These are phyloP conservation scores for Sisor rabdophorus DNA, from an alignment of 2,113 vertebrate genomes.

Conservation along the genomic window DNA sequence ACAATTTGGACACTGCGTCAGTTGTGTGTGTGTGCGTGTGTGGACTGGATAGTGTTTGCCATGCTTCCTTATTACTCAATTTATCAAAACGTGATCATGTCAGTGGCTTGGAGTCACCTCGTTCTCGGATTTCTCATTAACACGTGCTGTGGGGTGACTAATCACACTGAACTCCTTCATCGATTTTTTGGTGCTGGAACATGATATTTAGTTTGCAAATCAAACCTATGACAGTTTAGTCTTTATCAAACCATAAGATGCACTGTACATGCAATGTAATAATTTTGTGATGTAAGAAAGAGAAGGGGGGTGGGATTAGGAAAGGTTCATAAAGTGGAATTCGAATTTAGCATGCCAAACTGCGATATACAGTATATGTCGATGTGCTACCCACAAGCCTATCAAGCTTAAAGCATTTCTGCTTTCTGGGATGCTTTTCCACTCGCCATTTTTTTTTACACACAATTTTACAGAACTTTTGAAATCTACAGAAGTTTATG, in stretches of 20 bases:
- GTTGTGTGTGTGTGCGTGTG: neutral
- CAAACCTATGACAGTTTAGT: conserved; percentile 32
- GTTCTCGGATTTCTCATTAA: conserved; percentile 53
- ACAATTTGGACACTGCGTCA: conserved; percentile 32
- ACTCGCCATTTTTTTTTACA: neutral
- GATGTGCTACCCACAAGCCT: neutral
- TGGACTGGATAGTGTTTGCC: conserved; percentile 13
- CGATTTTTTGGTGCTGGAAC: conserved; percentile 35
- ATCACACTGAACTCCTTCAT: conserved; percentile 52
- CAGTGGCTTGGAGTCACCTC: conserved; percentile 49
- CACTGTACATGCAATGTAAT: neutral
- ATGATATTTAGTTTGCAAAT: conserved; percentile 54
- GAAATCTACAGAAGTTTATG: neutral
- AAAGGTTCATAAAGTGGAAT: no score
- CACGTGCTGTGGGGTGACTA: conserved; percentile 51
- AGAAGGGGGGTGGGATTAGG: no score
- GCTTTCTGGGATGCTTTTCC: neutral
- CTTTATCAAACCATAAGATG: neutral
- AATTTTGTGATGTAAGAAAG: no score
- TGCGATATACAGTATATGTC: no score
- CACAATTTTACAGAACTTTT: neutral
- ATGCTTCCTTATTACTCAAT: conserved; percentile 61
- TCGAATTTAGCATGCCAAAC: no score
- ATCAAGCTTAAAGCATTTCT: neutral
- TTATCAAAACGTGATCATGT: conserved; percentile 58